Conservation (phyloP, 2,113 vertebrate species). For the mouse (Mus musculus) region DNA sequence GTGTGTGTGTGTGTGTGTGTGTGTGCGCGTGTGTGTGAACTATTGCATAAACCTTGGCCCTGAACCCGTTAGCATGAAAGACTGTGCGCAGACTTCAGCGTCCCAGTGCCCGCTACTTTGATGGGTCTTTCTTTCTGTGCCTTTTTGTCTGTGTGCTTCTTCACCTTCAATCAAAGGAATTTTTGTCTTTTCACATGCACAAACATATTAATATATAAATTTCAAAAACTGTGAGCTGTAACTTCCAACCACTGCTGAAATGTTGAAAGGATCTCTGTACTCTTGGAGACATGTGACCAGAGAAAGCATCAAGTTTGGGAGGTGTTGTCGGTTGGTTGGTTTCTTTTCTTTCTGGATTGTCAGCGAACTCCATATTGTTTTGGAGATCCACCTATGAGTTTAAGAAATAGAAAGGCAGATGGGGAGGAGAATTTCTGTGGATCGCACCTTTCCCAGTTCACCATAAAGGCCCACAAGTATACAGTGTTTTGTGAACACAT, state of each 20-base stretch:
- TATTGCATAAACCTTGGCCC: neutral
- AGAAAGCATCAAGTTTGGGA: slow-evolving; percentile 4
- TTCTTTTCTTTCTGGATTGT: neutral
- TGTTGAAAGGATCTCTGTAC: neutral
- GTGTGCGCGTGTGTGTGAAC: slow-evolving; percentile 20
- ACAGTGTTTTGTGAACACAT: neutral
- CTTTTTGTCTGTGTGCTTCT: neutral
- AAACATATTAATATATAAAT: neutral
- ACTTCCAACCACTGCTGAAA: slow-evolving; percentile 53
- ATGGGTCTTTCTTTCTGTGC: neutral
- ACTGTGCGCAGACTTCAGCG: neutral
- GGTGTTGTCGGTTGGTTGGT: neutral
- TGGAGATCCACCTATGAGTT: slow-evolving; percentile 1
- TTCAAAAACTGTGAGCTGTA: neutral
- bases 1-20: no score
- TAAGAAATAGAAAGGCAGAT: neutral
- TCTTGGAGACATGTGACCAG: neutral
- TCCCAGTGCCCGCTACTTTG: neutral
- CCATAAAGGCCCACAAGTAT: neutral
- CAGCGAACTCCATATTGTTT: neutral
- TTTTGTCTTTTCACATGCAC: neutral
- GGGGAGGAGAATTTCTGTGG: neutral
- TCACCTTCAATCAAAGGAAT: neutral
- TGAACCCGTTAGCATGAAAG: slow-evolving; percentile 33
- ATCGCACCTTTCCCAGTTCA: slow-evolving; percentile 22